Conservation (phyloP, 2,113 vertebrate genomes). For the Scomber colias region DNA sequence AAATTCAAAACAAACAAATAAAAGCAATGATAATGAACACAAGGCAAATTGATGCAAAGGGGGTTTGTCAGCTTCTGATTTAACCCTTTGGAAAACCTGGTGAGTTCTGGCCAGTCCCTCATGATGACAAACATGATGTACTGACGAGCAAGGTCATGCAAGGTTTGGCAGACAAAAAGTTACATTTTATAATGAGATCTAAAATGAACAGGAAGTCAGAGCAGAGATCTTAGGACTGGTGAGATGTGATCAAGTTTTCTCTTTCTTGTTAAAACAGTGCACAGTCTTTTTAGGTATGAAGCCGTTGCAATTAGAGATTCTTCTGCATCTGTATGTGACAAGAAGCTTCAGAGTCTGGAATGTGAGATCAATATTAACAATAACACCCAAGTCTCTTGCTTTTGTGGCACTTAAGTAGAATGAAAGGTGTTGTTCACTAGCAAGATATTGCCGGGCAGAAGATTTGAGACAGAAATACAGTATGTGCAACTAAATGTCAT, state of each 20-base stretch:
- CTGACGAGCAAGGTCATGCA: background rate
- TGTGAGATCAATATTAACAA: background rate
- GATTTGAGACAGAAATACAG: no score
- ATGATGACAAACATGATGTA: background rate
- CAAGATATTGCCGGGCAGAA: background rate
- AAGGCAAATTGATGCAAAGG: no score
- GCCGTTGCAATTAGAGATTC: background rate
- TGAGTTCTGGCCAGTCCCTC: background rate
- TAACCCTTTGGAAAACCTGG: background rate
- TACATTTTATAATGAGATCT: background rate
- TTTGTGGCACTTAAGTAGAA: background rate
- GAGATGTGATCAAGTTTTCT: background rate
- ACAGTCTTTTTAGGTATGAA: background rate
- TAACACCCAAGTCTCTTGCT: background rate
- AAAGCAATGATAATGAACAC: no score
- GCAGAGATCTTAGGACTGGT: background rate
- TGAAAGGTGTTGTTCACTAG: background rate
- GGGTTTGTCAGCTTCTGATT: background rate
- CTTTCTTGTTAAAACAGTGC: background rate
- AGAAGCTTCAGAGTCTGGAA: background rate
- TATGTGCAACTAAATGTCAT: background rate
- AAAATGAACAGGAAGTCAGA: background rate
- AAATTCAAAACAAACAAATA: no score
- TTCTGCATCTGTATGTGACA: background rate
- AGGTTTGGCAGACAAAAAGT: background rate